phyloP scores from a whole-genome alignment of 2,888 invertebrate species.

The Acrocyrtus sp. region DNA sequence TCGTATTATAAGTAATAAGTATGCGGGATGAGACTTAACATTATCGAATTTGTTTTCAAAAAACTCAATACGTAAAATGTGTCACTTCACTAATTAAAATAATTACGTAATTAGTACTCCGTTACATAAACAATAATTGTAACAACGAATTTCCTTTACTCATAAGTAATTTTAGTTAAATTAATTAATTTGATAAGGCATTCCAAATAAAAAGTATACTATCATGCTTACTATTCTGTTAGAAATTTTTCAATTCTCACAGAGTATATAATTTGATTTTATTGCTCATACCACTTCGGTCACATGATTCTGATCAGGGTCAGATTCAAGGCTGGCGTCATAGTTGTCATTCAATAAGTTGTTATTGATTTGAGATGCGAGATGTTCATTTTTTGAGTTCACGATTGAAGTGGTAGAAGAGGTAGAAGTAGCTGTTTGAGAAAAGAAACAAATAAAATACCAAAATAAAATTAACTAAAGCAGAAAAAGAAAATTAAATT shows the following conservation, averaged over 20 bases:
- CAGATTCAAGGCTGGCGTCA: constrained; percentile 51
- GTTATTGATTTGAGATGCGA: constrained; percentile 42
- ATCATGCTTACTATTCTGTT: too few species aligned
- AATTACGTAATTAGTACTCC: too few species aligned
- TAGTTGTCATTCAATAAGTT: constrained; percentile 36
- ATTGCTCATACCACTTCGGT: constrained; percentile 50
- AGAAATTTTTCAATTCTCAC: constrained; percentile 15
- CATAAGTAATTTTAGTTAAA: too few species aligned
- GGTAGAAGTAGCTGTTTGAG: constrained; percentile 31
- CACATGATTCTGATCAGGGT: constrained; percentile 48
- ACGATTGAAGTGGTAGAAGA: constrained; percentile 24
- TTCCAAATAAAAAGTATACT: too few species aligned
- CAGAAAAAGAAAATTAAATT: constrained; percentile 12
- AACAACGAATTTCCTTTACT: too few species aligned
- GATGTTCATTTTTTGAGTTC: constrained; percentile 44
- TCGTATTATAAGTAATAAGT: too few species aligned
- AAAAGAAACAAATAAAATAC: constrained; percentile 33
- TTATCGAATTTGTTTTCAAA: too few species aligned
- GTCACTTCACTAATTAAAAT: too few species aligned
- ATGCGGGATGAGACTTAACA: too few species aligned
- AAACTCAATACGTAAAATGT: too few species aligned
- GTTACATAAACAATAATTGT: too few species aligned
- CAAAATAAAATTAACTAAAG: constrained; percentile 18
- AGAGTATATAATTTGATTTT: constrained; percentile 39
- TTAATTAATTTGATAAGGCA: too few species aligned